A percentile compares a stretch with the other conserved stretches of the same genome.
Evolutionary conservation across 2,113 vertebrate genomes (phyloP).

Genomic region (Zosterops lateralis): DNA sequence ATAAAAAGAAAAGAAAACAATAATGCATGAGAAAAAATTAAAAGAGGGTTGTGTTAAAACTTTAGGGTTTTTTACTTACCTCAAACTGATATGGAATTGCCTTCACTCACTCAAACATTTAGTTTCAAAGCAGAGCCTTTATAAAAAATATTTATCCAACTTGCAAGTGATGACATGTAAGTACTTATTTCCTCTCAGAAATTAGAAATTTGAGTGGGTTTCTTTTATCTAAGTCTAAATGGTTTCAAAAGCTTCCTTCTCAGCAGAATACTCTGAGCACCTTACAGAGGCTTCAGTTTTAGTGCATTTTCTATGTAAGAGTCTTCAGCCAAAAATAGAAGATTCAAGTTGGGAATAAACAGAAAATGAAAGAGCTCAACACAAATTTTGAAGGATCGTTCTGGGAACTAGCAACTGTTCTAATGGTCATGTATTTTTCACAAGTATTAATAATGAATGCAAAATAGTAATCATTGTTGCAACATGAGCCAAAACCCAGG

Average conservation of each 20-base stretch:
- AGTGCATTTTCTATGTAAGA: background rate
- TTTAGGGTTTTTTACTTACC: background rate
- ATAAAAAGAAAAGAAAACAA: background rate
- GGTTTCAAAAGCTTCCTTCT: background rate
- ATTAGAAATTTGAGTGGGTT: background rate
- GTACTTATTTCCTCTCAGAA: background rate
- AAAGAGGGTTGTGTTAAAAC: background rate
- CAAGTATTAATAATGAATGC: background rate
- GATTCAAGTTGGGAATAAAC: background rate
- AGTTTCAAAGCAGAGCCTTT: background rate
- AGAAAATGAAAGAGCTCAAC: background rate
- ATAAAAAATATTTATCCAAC: background rate
- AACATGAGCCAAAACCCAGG: background rate
- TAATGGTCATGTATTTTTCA: background rate
- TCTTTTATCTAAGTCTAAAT: background rate
- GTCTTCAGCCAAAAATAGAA: background rate
- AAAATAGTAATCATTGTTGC: background rate
- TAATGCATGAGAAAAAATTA: background rate
- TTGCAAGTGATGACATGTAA: background rate
- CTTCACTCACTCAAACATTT: background rate
- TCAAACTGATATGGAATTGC: background rate
- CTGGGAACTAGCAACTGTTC: background rate
- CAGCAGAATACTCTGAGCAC: background rate
- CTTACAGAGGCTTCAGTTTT: background rate
- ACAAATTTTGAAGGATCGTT: background rate